Base-by-base conservation (phyloP, 2,888 invertebrate genomes). In the Ophion ventricosus region DNA sequence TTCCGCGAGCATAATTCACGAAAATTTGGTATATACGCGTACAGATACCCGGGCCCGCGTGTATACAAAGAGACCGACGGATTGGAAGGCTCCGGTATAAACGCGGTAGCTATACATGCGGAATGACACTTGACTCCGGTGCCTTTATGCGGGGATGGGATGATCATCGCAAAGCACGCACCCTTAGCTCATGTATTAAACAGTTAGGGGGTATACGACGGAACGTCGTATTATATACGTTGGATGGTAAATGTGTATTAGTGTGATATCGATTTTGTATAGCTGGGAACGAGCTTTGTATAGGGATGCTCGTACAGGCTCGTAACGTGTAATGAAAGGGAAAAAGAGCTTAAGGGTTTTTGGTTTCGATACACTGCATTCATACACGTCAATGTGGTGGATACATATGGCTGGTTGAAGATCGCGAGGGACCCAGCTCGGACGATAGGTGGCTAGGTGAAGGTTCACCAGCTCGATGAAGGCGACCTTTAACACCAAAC, bases 121-220 rank as follows among this genome's bases (percentile, higher is more conserved):
- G 57, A 74, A 64, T 73, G 74, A 83, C 84, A 84, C 84, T 84
- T 84, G 84, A 84, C 77, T 84, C 77, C 74, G 70, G 70, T 73
- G 7, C 54, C 56, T 66, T 66, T 66, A 43, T 67, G 43, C 61
- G 20, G 43, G 43, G 29, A 63, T 26, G 54, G 29, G 63, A 54
- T 63, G 64, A 64, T 54, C 29, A 64, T 17, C n/a, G 40, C 8
- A 0, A 43, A 66, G 54, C 17, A 54, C 69, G 35, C 35, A 35
- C 56, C 69, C 66, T 66, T n/a, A 49, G 17, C 49, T 69, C 49
- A 61, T 29, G 77, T 72, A 78, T 84, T 70, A 81, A 70, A 80
- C 63, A 73, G 59, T 73, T 59, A 63, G 57, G 72, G 25, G 77
- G 74, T 26, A 26, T 10, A 66, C 74, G 74, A 81, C 81, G 57